A percentile compares a stretch with the other conserved stretches of the same genome.
Conservation (phyloP, 2,797 vertebrate genomes). For the Centroberyx gerrardi region DNA sequence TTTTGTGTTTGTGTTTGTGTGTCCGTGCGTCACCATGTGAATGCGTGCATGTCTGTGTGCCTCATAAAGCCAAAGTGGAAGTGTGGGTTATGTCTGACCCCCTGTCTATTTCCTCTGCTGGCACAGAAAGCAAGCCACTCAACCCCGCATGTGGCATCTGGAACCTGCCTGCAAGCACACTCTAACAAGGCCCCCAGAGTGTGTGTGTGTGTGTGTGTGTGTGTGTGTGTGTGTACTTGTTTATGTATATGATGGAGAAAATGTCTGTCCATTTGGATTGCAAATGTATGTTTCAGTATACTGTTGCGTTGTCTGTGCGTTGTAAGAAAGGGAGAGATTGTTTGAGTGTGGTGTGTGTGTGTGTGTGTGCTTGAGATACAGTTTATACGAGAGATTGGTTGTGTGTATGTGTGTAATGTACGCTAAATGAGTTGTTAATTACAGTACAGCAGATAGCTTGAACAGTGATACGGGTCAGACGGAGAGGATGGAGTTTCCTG, state of each 20-base stretch:
- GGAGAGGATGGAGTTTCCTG: conserved; percentile 27
- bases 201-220: conserved; percentile 24
- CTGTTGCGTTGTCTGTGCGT: neutral
- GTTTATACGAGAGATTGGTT: no score
- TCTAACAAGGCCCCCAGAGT: conserved; percentile 64
- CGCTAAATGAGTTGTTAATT: conserved; percentile 2
- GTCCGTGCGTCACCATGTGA: neutral
- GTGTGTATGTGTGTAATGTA: conserved; percentile 6
- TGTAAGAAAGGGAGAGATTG: neutral
- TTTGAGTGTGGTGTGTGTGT: neutral
- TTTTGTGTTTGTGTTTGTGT: neutral
- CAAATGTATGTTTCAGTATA: conserved; percentile 9
- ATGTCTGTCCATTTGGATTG: conserved; percentile 14
- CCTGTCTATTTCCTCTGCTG: conserved; percentile 53
- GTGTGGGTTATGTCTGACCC: conserved; percentile 21
- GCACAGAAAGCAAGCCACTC: conserved; percentile 39
- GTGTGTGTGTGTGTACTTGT: conserved; percentile 19
- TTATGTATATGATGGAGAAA: conserved; percentile 13
- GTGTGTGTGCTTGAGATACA: no score
- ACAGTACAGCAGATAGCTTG: conserved; percentile 2
- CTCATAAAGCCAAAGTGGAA: conserved; percentile 2
- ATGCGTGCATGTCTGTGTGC: neutral
- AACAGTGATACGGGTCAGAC: conserved; percentile 17
- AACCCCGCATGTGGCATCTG: conserved; percentile 64
- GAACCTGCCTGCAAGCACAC: conserved; percentile 52